Evolutionary conservation across 2,888 invertebrate species (phyloP).

Genomic region (Orthosia gracilis): DNA sequence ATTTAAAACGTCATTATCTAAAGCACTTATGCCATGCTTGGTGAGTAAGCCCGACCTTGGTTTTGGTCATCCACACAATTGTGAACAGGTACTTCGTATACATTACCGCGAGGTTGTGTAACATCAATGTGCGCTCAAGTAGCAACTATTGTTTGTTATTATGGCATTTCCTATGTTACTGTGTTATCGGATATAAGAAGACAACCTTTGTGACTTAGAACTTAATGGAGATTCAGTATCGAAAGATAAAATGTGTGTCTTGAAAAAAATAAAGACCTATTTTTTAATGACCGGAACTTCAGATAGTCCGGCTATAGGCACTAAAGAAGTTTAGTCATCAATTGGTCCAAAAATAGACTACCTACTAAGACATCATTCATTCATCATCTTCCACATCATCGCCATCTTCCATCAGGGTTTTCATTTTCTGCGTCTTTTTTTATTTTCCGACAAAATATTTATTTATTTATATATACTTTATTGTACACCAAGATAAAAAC

Average conservation of each 20-base stretch:
- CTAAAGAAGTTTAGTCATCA: too few relatives aligned
- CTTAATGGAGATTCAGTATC: slow-evolving; percentile 19
- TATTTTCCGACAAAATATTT: too few relatives aligned
- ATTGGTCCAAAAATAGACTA: too few relatives aligned
- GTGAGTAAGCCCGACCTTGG: slow-evolving; percentile 68
- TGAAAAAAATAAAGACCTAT: too few relatives aligned
- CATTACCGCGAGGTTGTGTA: slow-evolving; percentile 58
- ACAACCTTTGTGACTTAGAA: background rate
- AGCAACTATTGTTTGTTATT: slow-evolving; percentile 51
- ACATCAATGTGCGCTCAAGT: slow-evolving; percentile 59
- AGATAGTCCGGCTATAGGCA: background rate
- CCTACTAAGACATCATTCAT: too few relatives aligned
- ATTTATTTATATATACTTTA: too few relatives aligned
- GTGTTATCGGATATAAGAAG: slow-evolving; percentile 23
- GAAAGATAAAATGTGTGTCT: background rate
- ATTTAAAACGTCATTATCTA: slow-evolving; percentile 37
- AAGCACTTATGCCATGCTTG: slow-evolving; percentile 13
- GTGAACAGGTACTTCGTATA: slow-evolving; percentile 56
- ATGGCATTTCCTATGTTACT: slow-evolving; percentile 38
- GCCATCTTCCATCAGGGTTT: too few relatives aligned
- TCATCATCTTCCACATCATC: too few relatives aligned
- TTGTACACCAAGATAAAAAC: too few relatives aligned
- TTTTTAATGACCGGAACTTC: background rate
- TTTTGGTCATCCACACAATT: slow-evolving; percentile 66
- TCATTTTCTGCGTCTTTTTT: too few relatives aligned